Evolutionary conservation across 2,113 vertebrate species (phyloP).

Genomic region (Epinephelus lanceolatus): DNA sequence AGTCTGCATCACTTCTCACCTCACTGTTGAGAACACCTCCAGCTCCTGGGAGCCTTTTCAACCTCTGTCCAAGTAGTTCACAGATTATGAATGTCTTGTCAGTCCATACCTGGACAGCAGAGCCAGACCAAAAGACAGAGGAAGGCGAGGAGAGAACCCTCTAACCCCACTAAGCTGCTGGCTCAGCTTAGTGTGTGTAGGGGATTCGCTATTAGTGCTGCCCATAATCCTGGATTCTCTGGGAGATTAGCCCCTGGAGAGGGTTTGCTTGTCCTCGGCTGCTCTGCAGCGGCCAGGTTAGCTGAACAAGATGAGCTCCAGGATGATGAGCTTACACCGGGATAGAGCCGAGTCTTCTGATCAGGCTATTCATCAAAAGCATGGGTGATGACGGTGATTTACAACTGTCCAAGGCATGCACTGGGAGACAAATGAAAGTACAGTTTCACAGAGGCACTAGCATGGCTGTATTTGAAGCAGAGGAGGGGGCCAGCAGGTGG

Average conservation of each 20-base stretch:
- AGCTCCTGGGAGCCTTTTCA: slow-evolving; percentile 10
- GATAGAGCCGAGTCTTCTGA: slow-evolving; percentile 24
- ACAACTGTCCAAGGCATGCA: not conserved
- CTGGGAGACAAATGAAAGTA: not conserved
- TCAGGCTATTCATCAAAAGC: slow-evolving; percentile 52
- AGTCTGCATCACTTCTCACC: slow-evolving; percentile 23
- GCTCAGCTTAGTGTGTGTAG: slow-evolving; percentile 52
- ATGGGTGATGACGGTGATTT: slow-evolving; percentile 1
- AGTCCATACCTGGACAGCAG: slow-evolving; percentile 26
- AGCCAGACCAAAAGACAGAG: slow-evolving; percentile 8
- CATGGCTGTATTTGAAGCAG: not conserved
- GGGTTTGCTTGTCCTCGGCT: slow-evolving; percentile 47
- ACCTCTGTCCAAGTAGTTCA: not conserved
- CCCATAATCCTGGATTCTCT: slow-evolving; percentile 71
- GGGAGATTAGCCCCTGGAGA: slow-evolving; percentile 67
- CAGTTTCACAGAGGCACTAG: not conserved
- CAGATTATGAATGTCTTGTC: not conserved
- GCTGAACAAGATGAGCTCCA: slow-evolving; percentile 52
- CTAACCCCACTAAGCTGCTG: slow-evolving; percentile 50
- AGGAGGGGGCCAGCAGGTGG: not conserved
- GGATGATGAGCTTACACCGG: slow-evolving; percentile 55
- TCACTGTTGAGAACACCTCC: slow-evolving; percentile 10
- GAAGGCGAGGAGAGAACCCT: slow-evolving; percentile 27
- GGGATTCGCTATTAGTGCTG: slow-evolving; percentile 64
- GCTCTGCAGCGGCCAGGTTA: slow-evolving; percentile 61